Conservation (phyloP, 2,113 vertebrate species). For the Syngnathus floridae region DNA sequence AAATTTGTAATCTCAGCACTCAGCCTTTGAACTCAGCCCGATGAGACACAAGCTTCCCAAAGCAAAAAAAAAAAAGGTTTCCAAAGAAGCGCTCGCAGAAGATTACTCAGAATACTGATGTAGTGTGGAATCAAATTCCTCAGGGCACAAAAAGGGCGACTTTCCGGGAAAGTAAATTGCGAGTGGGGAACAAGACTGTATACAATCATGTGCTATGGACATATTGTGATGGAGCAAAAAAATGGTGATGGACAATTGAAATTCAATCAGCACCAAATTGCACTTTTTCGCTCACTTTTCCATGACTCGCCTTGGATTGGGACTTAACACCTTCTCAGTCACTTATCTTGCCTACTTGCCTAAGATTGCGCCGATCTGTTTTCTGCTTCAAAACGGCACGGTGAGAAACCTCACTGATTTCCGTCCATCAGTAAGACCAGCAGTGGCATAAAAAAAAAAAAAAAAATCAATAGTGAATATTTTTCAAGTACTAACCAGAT, state of each 20-base stretch:
- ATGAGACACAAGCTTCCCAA: conserved; percentile 65
- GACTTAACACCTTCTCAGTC: neutral
- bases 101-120: conserved; percentile 75
- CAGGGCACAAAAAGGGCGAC: conserved; percentile 55
- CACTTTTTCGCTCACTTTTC: neutral
- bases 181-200: conserved; percentile 46
- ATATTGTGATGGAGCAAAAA: conserved; percentile 30
- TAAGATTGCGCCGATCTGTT: neutral
- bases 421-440: neutral
- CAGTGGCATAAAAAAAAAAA: neutral
- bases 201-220: conserved; percentile 27
- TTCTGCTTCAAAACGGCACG: neutral
- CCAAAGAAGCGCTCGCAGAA: conserved; percentile 67
- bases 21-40: conserved; percentile 73
- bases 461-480: neutral
- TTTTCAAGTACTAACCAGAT: too few species aligned
- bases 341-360: neutral
- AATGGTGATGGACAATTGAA: neutral
- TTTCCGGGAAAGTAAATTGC: conserved; percentile 66
- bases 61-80: conserved; percentile 58
- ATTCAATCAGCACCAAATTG: neutral
- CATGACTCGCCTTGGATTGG: neutral
- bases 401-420: neutral
- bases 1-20: conserved; percentile 68
- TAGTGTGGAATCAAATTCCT: conserved; percentile 67